Conservation (phyloP, 2,113 vertebrate genomes). For the Rhagologus leucostigma region DNA sequence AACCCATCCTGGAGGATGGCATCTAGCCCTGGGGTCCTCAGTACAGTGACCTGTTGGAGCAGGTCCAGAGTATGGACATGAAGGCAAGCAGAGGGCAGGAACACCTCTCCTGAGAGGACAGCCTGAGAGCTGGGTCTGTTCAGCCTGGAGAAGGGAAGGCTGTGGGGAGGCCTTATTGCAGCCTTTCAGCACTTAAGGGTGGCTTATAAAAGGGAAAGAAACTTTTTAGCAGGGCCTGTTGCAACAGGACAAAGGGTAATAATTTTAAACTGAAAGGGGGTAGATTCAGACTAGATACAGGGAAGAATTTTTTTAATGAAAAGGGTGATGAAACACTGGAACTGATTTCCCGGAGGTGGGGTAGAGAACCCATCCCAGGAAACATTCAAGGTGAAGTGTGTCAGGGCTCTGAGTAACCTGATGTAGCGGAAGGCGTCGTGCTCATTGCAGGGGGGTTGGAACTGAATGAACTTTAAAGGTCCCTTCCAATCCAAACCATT, state of each 20-base stretch:
- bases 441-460: accelerated
- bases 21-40: background rate
- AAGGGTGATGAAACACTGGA: background rate
- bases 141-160: background rate
- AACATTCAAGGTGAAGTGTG: background rate
- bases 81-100: background rate
- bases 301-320: background rate
- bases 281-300: background rate
- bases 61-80: accelerated
- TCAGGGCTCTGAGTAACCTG: accelerated
- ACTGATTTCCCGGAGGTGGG: background rate
- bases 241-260: background rate
- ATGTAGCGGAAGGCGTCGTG: background rate
- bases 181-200: background rate
- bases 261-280: background rate
- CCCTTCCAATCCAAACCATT: background rate
- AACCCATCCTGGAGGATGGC: background rate
- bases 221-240: background rate
- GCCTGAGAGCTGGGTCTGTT: background rate
- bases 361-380: background rate
- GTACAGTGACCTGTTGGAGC: background rate
- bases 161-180: accelerated
- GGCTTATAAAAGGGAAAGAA: background rate
- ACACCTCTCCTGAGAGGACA: accelerated
- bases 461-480: background rate